These are phyloP conservation scores for Tupiocoris notatus DNA, from an alignment of 2,888 invertebrate species.

Conservation along the genomic window DNA sequence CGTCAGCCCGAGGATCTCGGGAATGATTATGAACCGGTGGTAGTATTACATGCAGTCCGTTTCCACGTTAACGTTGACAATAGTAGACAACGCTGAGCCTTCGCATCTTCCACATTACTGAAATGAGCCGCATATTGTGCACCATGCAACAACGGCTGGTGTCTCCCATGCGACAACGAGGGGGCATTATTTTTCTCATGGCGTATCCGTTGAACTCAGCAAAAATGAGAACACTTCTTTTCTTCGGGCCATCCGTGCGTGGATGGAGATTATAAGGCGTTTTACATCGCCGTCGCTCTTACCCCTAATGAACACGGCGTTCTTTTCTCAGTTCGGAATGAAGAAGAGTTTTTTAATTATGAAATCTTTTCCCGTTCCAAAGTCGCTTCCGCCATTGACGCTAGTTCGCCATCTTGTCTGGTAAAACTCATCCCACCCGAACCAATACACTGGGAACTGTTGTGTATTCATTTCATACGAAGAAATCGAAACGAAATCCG, in stretches of 20 bases:
- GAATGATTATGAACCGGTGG: background rate
- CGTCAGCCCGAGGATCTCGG: background rate
- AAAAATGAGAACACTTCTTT: background rate
- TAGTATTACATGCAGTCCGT: background rate
- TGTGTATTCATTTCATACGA: background rate
- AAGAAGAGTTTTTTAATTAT: background rate
- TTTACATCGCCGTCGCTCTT: background rate
- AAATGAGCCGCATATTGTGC: background rate
- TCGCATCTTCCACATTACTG: background rate
- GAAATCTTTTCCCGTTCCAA: background rate
- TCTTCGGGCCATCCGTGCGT: background rate
- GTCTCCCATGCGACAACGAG: background rate
- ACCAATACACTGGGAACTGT: background rate
- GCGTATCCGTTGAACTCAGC: background rate
- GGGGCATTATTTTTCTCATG: background rate
- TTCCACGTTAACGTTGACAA: background rate
- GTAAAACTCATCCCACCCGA: background rate
- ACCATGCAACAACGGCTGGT: background rate
- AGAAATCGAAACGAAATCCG: background rate
- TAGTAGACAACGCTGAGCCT: too few relatives aligned
- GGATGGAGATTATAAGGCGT: background rate
- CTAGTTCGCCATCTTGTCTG: background rate
- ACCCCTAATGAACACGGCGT: background rate
- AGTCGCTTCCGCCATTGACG: too few relatives aligned
- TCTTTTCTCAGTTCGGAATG: background rate